Base-by-base conservation (phyloP, 2,888 invertebrate species). In the Agrenia bidenticulata region DNA sequence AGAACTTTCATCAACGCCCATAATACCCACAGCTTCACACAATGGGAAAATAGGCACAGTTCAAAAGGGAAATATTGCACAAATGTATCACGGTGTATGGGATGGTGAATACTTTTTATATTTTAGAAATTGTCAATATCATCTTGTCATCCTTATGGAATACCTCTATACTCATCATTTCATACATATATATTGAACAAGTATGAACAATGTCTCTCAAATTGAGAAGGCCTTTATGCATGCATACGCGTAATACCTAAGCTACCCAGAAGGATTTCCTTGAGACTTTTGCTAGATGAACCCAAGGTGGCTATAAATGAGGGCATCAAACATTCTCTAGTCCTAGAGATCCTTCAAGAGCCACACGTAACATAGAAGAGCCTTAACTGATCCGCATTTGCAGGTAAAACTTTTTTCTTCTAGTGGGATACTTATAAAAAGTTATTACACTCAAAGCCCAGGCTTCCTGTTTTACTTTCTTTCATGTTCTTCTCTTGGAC, bases 21-120 rank as follows among this genome's bases (percentile, higher is more conserved):
- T 11, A 51, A 51, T 51, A 23, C 51, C 51, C 13, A n/a, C 51
- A 15, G 21, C 17, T 23, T 19, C 13, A 2, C 21, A 24, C 24
- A 7, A 58, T 39, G 45, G 32, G 19, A 45, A 41, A 45, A 58
- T 58, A 58, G 42, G 58, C 45, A 58, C 21, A 58, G 42, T 58
- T 24, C 2, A 11, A 11, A 15, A 45, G 32, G 45, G 15, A 15
- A 45, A n/a, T 7, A 39, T 15, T 7, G 15, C 39, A 39, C 7
- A 39, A 39, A 39, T 11, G 39, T n/a, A n/a, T n/a, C n/a, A 39
- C 9, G 39, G 9, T 39, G 7, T 39, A 39, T 39, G 7, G 39
- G 7, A 39, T 39, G 15, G 7, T 39, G 39, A 15, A 11, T 39
- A 15, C 39, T 39, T 11, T 11, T 39, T 11, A 39, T 9, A 19